Percentiles rank a stretch among this genome's conserved stretches.
phyloP scores from a whole-genome alignment of 64 coral and sea anemone species.

The Orbicella faveolata region DNA sequence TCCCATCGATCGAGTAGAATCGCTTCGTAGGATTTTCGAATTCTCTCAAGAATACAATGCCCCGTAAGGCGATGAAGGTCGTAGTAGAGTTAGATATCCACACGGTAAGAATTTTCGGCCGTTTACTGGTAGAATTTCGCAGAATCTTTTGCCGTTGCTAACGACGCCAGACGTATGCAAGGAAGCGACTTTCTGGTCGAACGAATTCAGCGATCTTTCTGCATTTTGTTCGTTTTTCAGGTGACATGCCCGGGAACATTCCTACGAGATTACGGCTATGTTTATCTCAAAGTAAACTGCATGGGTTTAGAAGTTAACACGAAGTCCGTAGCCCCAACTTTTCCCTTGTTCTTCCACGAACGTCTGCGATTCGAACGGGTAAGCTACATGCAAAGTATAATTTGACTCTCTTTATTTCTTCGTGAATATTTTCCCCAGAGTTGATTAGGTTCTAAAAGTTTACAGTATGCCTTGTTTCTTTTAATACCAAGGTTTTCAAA shows the following conservation, averaged over 20 bases:
- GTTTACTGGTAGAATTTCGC: constrained; percentile 19
- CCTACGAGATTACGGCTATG: constrained; percentile 98
- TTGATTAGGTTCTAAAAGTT: constrained; percentile 12
- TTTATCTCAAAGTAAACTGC: constrained; percentile 95
- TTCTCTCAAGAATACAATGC: constrained; percentile 55
- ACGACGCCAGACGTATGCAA: constrained; percentile 67
- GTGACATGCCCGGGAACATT: constrained; percentile 93
- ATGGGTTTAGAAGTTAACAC: constrained; percentile 96
- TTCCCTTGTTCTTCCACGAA: constrained; percentile 97
- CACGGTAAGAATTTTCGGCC: constrained; percentile 60
- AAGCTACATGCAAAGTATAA: constrained; percentile 14
- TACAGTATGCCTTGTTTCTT: constrained; percentile 20
- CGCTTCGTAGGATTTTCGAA: background rate
- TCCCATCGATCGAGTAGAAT: background rate
- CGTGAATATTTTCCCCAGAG: background rate
- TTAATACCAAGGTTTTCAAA: constrained; percentile 77
- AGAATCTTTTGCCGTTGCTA: constrained; percentile 80
- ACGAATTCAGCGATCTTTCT: constrained; percentile 34
- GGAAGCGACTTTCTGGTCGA: constrained; percentile 4
- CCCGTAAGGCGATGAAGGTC: constrained; percentile 99
- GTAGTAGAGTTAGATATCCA: constrained; percentile 95
- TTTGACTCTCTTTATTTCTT: background rate
- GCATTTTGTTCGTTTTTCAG: constrained; percentile 34
- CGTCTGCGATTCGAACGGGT: constrained; percentile 96
- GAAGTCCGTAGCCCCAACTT: constrained; percentile 94